Evolutionary conservation across 2,113 vertebrate species (phyloP).

Genomic region (Sorex fumeus): DNA sequence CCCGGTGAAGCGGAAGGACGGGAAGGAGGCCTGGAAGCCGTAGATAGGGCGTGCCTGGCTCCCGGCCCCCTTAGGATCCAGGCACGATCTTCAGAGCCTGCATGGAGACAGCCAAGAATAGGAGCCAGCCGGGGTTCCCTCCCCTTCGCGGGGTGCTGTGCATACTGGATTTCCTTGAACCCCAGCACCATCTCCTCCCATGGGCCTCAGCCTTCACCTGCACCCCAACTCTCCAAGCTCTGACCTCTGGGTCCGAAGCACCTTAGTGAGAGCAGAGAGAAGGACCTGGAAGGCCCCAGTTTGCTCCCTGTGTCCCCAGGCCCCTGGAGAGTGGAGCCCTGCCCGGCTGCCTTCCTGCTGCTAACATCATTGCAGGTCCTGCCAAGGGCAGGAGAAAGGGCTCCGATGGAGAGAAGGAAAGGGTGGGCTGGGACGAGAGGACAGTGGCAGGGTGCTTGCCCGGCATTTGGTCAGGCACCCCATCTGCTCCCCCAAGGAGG

Average conservation of each 20-base stretch:
- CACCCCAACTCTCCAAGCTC: neutral
- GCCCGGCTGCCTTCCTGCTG: neutral
- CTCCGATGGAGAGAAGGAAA: neutral
- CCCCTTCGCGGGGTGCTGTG: no score
- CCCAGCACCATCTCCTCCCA: neutral
- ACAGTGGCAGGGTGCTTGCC: no score
- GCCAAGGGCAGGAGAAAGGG: neutral
- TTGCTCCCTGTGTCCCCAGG: neutral
- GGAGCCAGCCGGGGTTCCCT: neutral
- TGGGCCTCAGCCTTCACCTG: neutral
- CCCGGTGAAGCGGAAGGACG: neutral
- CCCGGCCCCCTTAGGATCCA: neutral
- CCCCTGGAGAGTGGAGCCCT: neutral
- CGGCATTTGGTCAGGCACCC: no score
- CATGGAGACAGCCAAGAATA: neutral
- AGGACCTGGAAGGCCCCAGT: neutral
- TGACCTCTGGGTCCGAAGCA: neutral
- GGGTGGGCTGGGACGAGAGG: no score
- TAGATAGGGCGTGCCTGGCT: neutral
- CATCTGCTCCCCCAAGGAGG: no score
- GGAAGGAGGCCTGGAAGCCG: neutral
- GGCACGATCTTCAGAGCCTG: conserved; percentile 1
- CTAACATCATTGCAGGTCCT: neutral
- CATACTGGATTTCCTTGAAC: neutral
- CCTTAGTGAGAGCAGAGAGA: no score